Percentiles rank a stretch among this genome's conserved stretches.
These are phyloP conservation scores for Coryphaenoides rupestris DNA, from an alignment of 2,113 vertebrate genomes.

Conservation along the genomic window DNA sequence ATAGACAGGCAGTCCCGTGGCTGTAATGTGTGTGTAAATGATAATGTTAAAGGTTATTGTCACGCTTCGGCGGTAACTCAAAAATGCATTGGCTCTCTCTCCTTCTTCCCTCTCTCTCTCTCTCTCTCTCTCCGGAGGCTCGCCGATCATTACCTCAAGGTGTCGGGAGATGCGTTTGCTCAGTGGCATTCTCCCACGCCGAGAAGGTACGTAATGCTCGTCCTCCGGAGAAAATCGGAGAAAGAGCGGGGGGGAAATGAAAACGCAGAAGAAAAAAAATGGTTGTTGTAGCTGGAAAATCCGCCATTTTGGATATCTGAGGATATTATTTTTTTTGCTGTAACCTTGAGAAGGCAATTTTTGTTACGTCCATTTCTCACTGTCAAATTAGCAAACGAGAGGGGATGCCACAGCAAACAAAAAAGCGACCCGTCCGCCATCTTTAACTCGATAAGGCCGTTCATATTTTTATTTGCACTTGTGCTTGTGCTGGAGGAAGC, in stretches of 20 bases:
- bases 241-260: constrained; percentile 10
- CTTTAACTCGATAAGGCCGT: too few species aligned
- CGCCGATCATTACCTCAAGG: constrained; percentile 72
- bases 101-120: too few species aligned
- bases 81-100: too few species aligned
- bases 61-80: constrained; percentile 57
- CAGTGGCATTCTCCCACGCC: constrained; percentile 61
- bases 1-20: constrained; percentile 63
- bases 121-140: constrained; percentile 51
- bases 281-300: constrained; percentile 17
- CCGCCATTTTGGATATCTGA: constrained; percentile 27
- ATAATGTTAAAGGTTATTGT: constrained; percentile 74
- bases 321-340: constrained; percentile 26
- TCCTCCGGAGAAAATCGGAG: constrained; percentile 17
- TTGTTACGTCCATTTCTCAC: neutral
- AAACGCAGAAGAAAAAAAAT: neutral
- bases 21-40: constrained; percentile 66
- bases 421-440: neutral
- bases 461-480: too few species aligned
- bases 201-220: constrained; percentile 39
- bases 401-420: neutral
- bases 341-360: constrained; percentile 39
- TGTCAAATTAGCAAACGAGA: neutral
- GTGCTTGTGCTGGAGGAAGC: too few species aligned
- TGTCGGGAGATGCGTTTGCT: constrained; percentile 60